Percentiles rank a stretch among this genome's conserved stretches.
These are phyloP conservation scores for Sceloporus undulatus DNA, from an alignment of 2,113 vertebrate genomes.

Conservation along the genomic window DNA sequence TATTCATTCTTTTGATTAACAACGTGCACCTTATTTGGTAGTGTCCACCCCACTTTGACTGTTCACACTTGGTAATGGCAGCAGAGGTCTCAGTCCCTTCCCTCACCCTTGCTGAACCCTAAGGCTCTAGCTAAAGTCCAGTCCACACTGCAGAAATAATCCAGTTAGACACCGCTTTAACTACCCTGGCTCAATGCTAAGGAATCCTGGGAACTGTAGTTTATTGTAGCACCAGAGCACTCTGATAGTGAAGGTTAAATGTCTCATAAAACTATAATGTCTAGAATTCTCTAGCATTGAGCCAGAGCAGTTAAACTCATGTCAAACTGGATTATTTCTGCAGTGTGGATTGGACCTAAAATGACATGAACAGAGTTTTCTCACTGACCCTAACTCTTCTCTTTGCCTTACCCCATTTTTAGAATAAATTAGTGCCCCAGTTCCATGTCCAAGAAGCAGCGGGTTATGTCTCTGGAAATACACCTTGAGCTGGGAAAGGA, in stretches of 20 bases:
- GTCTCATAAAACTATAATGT: too few species aligned
- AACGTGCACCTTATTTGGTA: neutral
- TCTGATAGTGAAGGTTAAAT: too few species aligned
- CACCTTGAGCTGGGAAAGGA: slow-evolving; percentile 30
- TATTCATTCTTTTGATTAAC: neutral
- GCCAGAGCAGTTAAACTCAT: too few species aligned
- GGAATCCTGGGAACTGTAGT: too few species aligned
- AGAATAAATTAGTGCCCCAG: slow-evolving; percentile 2
- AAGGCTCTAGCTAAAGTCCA: neutral
- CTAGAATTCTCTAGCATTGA: too few species aligned
- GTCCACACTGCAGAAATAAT: too few species aligned
- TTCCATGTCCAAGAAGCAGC: slow-evolving; percentile 3
- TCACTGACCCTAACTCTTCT: neutral
- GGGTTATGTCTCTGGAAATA: neutral
- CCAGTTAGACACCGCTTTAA: too few species aligned
- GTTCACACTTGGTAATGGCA: neutral
- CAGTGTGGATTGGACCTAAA: too few species aligned
- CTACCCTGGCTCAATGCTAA: too few species aligned
- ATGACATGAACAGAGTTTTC: neutral
- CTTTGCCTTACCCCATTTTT: neutral
- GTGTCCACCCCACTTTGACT: neutral
- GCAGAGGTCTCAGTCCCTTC: neutral
- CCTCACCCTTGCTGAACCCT: neutral
- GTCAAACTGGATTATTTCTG: too few species aligned
- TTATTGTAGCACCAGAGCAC: too few species aligned